Evolutionary conservation across 1,140 invertebrate species (phyloP).

Genomic region (Magallana ariakensis): DNA sequence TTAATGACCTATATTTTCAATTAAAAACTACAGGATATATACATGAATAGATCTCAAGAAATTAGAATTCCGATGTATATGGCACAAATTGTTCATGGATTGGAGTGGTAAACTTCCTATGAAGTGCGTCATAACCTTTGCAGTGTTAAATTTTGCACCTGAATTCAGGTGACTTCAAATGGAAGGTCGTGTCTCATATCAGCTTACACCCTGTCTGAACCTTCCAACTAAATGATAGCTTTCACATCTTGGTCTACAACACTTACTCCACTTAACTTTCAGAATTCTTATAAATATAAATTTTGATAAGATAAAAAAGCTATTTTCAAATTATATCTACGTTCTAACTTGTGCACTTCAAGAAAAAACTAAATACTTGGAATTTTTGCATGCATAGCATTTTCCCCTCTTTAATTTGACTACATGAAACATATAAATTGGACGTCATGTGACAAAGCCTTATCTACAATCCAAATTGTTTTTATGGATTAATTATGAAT

Average conservation of each 20-base stretch:
- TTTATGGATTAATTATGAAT: too few species aligned
- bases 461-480: too few species aligned
- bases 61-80: neutral
- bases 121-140: conserved; percentile 24
- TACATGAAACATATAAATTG: too few species aligned
- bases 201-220: conserved; percentile 23
- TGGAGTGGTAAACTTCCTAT: neutral
- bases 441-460: too few species aligned
- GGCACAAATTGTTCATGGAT: neutral
- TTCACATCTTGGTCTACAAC: conserved; percentile 22
- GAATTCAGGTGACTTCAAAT: conserved; percentile 11
- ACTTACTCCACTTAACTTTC: conserved; percentile 20
- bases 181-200: neutral
- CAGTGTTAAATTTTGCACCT: conserved; percentile 19
- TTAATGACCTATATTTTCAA: conserved; percentile 6
- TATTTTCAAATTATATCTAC: neutral
- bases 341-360: neutral
- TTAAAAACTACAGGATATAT: neutral
- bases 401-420: too few species aligned
- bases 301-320: conserved; percentile 28
- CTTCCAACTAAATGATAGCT: conserved; percentile 3
- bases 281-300: conserved; percentile 16
- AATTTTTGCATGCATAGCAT: neutral
- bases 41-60: neutral
- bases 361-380: neutral